Base-by-base conservation (phyloP, 2,888 invertebrate species). In the Ectemnius continuus region DNA sequence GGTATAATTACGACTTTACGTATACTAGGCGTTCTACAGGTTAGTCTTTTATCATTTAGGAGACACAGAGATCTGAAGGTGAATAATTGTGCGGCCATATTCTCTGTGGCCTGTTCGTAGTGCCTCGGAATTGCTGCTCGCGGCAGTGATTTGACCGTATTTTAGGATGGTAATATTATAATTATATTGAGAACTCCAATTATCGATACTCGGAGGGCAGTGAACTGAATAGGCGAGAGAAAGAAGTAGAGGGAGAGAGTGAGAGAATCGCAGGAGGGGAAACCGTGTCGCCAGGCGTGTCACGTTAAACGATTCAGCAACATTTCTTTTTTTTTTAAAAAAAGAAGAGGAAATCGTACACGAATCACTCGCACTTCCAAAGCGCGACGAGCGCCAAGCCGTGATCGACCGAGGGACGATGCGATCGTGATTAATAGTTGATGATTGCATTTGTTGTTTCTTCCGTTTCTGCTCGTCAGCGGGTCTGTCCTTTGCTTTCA, bases 101-200 rank as follows among this genome's bases (percentile, higher is more conserved):
- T 88, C 85, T 87, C 84, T 89, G 88, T 91, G 91, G 90, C 89
- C 91, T 88, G 90, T 90, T 91, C 88, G 91, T 91, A 91, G 91
- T 91, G 91, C 91, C 91, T 91, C 91, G 91, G 89, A 91, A 91
- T 91, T 89, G 88, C 91, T 91, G 91, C 91, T 89, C 87, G 87
- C 80, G 85, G 91, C 91, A 91, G 91, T 88, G 87, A 90, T 91
- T 91, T 91, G 88, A 90, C 88, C 88, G 88, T 91, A 90, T 90
- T 91, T 90, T 90, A 88, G 88, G 87, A 89, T 83, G 88, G 88
- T 89, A 36, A 88, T 89, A 88, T 88, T 84, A 86, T 88, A 88
- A 36, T 88, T 86, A 87, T 88, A 88, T 88, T 85, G 84, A 87
- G 83, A 85, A 86, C 85, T 86, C 86, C 88, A 88, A 88, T 88